These are phyloP conservation scores for Spodoptera littoralis DNA, from an alignment of 2,888 invertebrate species.

Conservation along the genomic window DNA sequence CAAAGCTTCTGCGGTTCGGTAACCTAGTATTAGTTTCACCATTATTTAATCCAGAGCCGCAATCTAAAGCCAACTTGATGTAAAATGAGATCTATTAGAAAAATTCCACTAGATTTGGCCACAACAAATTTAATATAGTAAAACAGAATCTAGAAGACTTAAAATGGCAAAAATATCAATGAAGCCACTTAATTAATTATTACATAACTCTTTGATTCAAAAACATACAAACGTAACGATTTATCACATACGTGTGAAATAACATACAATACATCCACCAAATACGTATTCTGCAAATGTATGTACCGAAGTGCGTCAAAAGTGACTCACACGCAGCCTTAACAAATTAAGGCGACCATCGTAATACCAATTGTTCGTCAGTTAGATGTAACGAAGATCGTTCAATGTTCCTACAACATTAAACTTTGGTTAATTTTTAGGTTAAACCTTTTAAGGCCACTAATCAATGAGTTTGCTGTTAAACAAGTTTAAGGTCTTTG, in stretches of 20 bases:
- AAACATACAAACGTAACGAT: conserved; percentile 21
- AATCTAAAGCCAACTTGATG: too few relatives aligned
- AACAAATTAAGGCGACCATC: conserved; percentile 37
- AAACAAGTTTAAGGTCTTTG: too few relatives aligned
- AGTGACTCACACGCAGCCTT: conserved; percentile 44
- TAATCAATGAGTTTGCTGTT: not conserved
- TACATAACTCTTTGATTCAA: conserved; percentile 21
- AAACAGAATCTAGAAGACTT: not conserved
- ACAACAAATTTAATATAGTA: not conserved
- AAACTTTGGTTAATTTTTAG: conserved; percentile 12
- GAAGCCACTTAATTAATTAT: conserved; percentile 6
- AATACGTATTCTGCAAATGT: not conserved
- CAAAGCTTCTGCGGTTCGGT: too few relatives aligned
- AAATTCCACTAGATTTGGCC: too few relatives aligned
- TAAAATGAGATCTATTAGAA: too few relatives aligned
- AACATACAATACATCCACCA: too few relatives aligned
- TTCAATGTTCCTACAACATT: conserved; percentile 10
- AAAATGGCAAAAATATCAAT: conserved; percentile 10
- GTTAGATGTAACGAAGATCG: conserved; percentile 39
- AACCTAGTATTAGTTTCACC: too few relatives aligned
- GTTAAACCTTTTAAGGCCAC: too few relatives aligned
- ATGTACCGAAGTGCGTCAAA: conserved; percentile 42
- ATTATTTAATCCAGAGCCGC: too few relatives aligned
- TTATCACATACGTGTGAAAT: conserved; percentile 28
- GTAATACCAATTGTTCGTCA: conserved; percentile 55